Evolutionary conservation across 1,140 invertebrate species (phyloP).

Genomic region (Ganaspis sp.): DNA sequence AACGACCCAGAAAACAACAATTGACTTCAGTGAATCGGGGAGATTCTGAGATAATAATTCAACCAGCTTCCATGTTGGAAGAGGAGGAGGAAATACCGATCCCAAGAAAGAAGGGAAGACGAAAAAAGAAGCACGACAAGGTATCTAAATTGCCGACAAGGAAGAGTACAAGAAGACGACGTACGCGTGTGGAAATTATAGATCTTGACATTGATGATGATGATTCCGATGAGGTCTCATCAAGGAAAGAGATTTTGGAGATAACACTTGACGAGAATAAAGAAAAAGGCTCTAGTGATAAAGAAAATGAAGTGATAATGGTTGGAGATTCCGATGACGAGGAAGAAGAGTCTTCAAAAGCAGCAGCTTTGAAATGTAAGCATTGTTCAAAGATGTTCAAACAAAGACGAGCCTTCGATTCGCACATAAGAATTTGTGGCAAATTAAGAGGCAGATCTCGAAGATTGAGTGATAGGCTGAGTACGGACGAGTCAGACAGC

Average conservation of each 20-base stretch:
- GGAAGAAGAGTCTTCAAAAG: conserved; percentile 45
- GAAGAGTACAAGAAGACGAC: conserved; percentile 58
- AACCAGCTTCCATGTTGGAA: conserved; percentile 64
- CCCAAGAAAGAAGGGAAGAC: conserved; percentile 57
- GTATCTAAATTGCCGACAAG: conserved; percentile 46
- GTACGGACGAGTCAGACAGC: background rate
- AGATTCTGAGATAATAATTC: conserved; percentile 74
- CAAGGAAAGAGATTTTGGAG: conserved; percentile 58
- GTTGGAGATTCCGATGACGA: conserved; percentile 70
- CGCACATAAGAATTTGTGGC: conserved; percentile 65
- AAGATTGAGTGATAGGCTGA: conserved; percentile 35
- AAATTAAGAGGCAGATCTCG: conserved; percentile 55
- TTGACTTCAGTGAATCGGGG: conserved; percentile 70
- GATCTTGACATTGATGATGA: conserved; percentile 72
- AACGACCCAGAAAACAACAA: conserved; percentile 73
- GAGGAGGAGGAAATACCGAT: conserved; percentile 63
- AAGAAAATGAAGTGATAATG: conserved; percentile 74
- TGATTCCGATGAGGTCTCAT: conserved; percentile 44
- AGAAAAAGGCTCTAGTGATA: conserved; percentile 73
- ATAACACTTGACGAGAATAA: conserved; percentile 70
- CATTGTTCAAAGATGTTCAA: conserved; percentile 60
- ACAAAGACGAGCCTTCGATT: conserved; percentile 63
- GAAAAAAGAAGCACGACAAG: conserved; percentile 64
- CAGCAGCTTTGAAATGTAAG: conserved; percentile 53
- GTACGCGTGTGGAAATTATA: conserved; percentile 69